Evolutionary conservation across 2,888 invertebrate genomes (phyloP), one percentile per base, ranked within the genome.

Genomic region (Steinernema scapterisci): DNA sequence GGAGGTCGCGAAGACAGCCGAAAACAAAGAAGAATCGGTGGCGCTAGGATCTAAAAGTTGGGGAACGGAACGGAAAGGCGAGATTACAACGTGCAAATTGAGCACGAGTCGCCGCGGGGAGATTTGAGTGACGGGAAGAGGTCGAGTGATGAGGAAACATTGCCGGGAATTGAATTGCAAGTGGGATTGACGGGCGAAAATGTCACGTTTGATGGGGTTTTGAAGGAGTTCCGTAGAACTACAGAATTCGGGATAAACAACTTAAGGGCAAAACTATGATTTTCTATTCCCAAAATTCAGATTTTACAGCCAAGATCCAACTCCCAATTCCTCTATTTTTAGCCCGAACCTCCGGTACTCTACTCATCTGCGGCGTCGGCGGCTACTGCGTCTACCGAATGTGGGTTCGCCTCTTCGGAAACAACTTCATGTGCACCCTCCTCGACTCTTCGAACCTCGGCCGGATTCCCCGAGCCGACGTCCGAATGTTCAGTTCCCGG

Each of bases 381-480:
- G 86, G 84, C n/a, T 86, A 86, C 75, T 83, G 83, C 70, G 86
- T 85, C 44, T 86, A 86, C 74, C 75, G 86, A 38, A 81, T 86
- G 19, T 83, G 83, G 46, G 79, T 80, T 7, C 79, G 81, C 38
- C 78, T 79, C 44, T 74, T 82, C 21, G 83, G 83, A 56, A 72
- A 77, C 38, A 76, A 75, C 72, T 85, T 85, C 75, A 82, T 85
- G 2, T 85, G 84, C 78, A 83, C 83, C 73, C 74, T 86, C 31
- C 63, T 85, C 63, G 85, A 85, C 73, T 76, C 83, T 1, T 9
- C 46, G 16, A 23, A 46, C n/a, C 27, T 85, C 75, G 83, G 85
- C 2, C 86, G 84, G 77, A 82, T 82, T 74, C 74, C 85, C 25
- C 56, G 86, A 52, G 85, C 85, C 72, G 77, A 83, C 5, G 27